Base-by-base conservation (phyloP, 1,140 invertebrate species). In the Platyscapa corneri region DNA sequence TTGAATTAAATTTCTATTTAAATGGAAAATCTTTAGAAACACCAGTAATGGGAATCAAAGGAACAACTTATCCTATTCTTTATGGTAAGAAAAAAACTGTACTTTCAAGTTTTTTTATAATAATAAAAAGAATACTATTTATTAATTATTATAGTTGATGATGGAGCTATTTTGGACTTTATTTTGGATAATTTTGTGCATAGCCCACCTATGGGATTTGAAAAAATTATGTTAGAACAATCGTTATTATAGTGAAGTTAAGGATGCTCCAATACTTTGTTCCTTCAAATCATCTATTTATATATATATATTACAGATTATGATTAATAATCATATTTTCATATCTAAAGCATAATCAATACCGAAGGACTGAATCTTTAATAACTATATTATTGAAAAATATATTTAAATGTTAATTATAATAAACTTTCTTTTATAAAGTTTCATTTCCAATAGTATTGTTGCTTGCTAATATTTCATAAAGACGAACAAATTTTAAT, bases 151-250 rank as follows among this genome's bases (percentile, higher is more conserved):
- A 75, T 93, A 99, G 98, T 99, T 88, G 98, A 99, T 90, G 98
- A 99, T 92, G 98, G 98, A 90, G 98, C 98, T 49, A 99, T 99
- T 87, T 93, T 99, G 92, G 99, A 99, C 93, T 96, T 99, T 88
- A 97, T 98, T 88, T 95, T 99, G 92, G 96, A 97, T 86, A 97
- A 96, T 89, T 99, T 99, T 92, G 94, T 95, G 84, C 95, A 97
- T 91, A 94, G 95, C 7, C 96, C 97, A 67, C 98, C 99, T 0
- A 93, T 95, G 67, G 99, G 99, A 49, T 99, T 97, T 92, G 98
- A 99, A 87, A 97, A 97, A 94, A 99, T 99, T 86, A 97, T 99
- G 96, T 94, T 99, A 79, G 99, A 99, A 93, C 98, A 99, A 92
- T 98, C 98, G 7, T 94, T 99, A 37, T 96, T 99, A 85, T 99